Evolutionary conservation across 1,140 invertebrate species (phyloP).

Genomic region (Cotesia chilonis): DNA sequence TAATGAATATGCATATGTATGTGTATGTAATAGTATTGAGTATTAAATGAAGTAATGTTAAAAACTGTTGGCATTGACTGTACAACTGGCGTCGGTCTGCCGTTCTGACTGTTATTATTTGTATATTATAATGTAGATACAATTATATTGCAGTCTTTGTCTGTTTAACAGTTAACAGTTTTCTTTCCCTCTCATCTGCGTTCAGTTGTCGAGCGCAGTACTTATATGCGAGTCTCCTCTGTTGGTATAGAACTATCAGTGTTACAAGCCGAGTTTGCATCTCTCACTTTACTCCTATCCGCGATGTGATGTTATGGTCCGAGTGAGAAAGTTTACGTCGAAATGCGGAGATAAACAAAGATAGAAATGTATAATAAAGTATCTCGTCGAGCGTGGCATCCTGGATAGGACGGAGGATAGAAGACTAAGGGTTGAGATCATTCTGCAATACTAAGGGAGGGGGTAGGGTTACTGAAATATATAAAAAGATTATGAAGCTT

Average conservation of each 20-base stretch:
- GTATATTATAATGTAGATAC: constrained; percentile 68
- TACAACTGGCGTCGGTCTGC: constrained; percentile 63
- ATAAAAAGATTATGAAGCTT: no score
- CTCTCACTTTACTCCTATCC: constrained; percentile 17
- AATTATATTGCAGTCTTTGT: constrained; percentile 64
- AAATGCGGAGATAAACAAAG: constrained; percentile 38
- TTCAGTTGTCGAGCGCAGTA: neutral
- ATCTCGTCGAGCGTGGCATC: constrained; percentile 37
- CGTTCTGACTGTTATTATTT: constrained; percentile 66
- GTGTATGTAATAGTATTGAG: constrained; percentile 23
- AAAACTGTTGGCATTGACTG: constrained; percentile 48
- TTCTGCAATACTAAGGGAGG: no score
- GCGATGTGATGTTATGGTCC: neutral
- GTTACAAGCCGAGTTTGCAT: neutral
- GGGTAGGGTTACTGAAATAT: constrained; percentile 7
- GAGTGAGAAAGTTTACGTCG: constrained; percentile 33
- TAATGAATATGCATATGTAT: neutral
- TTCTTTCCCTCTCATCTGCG: constrained; percentile 27
- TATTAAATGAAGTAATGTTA: neutral
- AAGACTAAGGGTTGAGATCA: neutral
- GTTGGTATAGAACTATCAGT: constrained; percentile 29
- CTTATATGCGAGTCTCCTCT: neutral
- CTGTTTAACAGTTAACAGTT: constrained; percentile 42
- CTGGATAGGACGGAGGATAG: constrained; percentile 39
- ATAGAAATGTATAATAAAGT: constrained; percentile 62